Percentiles rank a stretch among this genome's conserved stretches.
Conservation (phyloP, 2,113 vertebrate species). For the Ovis aries region ARS-UI_Ramb_v3.0 NC_056059.1:9430501-9431000, state of each 20-base stretch:
- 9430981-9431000: neutral
- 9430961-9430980: neutral
- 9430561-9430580: neutral
- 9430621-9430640: neutral
- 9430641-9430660: neutral
- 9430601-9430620: neutral
- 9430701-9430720: neutral
- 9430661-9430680: neutral
- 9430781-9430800: neutral
- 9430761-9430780: neutral
- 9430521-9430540: neutral
- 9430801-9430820: neutral
- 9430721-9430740: neutral
- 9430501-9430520: neutral
- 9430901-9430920: neutral
- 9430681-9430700: neutral
- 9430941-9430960: fast-evolving
- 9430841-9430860: neutral
- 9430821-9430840: neutral
- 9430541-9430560: neutral
- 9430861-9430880: neutral
- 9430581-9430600: neutral
- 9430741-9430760: neutral
- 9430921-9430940: neutral
- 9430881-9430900: neutral